Evolutionary conservation across 2,888 invertebrate genomes (phyloP).

Genomic region (Phaonia tiefii): DNA sequence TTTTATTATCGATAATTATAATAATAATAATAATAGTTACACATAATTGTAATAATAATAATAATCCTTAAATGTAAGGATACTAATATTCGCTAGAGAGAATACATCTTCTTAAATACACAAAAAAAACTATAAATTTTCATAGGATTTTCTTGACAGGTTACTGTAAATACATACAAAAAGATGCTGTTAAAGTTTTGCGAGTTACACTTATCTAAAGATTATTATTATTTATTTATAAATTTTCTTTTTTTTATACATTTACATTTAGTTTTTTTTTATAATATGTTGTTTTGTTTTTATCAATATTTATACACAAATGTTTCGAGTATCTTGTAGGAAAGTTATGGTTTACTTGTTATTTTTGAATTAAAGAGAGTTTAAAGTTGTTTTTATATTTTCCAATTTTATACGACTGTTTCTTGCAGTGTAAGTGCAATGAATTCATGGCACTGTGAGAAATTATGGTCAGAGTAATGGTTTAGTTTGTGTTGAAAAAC

Average conservation of each 20-base stretch:
- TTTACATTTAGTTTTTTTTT: slow-evolving; percentile 17
- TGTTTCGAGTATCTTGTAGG: slow-evolving; percentile 51
- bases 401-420: not conserved
- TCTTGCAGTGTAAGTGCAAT: not conserved
- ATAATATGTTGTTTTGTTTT: not conserved
- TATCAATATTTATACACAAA: slow-evolving; percentile 33
- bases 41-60: slow-evolving; percentile 41
- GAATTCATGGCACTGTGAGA: slow-evolving; percentile 14
- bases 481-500: not conserved
- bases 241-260: slow-evolving; percentile 24
- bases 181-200: slow-evolving; percentile 33
- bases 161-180: slow-evolving; percentile 42
- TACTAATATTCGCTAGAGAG: slow-evolving; percentile 54
- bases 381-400: slow-evolving; percentile 15
- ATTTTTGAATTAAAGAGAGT: slow-evolving; percentile 6
- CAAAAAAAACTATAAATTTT: slow-evolving; percentile 33
- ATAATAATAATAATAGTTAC: slow-evolving; percentile 34
- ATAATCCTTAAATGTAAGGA: slow-evolving; percentile 67
- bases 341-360: slow-evolving; percentile 17
- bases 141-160: slow-evolving; percentile 18
- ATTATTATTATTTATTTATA: slow-evolving; percentile 11
- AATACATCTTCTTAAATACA: slow-evolving; percentile 33
- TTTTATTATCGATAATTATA: slow-evolving; percentile 39
- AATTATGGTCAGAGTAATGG: not conserved
- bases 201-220: slow-evolving; percentile 39